Percentiles rank a stretch among this genome's conserved stretches.
phyloP scores from a whole-genome alignment of 2,797 vertebrate genomes.

The Pipistrellus nathusii region DNA sequence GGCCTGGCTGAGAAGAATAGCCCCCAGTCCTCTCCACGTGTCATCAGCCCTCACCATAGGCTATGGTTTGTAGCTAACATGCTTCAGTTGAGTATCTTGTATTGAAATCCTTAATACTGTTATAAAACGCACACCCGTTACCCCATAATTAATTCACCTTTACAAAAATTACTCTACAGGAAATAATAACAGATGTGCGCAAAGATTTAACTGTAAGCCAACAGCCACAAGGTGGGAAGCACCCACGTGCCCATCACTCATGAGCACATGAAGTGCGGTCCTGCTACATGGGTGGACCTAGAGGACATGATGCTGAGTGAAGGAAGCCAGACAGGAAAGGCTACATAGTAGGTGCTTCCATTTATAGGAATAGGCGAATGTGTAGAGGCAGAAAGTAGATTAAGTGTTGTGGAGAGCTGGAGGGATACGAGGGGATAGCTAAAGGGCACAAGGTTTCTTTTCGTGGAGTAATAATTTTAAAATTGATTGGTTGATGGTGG shows the following conservation, averaged over 20 bases:
- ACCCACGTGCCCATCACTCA: neutral
- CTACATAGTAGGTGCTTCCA: neutral
- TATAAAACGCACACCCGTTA: neutral
- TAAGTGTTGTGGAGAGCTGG: neutral
- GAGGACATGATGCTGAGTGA: neutral
- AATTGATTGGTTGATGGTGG: neutral
- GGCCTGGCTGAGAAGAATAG: neutral
- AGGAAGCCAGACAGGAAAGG: neutral
- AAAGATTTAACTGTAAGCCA: neutral
- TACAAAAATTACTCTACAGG: constrained; percentile 13
- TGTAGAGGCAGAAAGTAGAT: neutral
- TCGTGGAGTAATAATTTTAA: neutral
- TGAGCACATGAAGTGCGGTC: neutral
- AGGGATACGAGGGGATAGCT: neutral
- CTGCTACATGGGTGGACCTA: neutral
- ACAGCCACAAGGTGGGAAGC: neutral
- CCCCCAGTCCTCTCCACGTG: neutral
- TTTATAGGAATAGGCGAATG: neutral
- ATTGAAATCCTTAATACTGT: constrained; percentile 11
- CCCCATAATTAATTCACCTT: neutral
- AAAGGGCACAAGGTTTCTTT: neutral
- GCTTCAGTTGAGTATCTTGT: neutral
- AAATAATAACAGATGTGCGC: neutral
- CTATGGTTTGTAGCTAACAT: neutral
- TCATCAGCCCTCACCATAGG: neutral